A percentile compares a stretch with the other conserved stretches of the same genome.
Evolutionary conservation across 2,797 vertebrate species (phyloP).

Genomic region (Cossypha caffra): DNA sequence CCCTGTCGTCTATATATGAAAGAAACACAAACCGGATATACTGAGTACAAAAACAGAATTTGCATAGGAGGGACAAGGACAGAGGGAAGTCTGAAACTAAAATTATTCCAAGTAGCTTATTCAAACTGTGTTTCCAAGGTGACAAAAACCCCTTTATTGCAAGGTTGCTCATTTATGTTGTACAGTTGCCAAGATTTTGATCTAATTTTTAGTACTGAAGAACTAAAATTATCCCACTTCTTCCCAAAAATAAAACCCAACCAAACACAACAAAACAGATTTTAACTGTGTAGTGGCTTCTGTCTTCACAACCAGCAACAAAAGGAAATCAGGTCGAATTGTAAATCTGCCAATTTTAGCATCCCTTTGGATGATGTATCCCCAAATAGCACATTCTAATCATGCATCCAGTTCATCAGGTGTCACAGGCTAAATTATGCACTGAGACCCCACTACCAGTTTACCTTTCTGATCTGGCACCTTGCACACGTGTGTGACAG

Average conservation of each 20-base stretch:
- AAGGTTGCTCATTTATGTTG: conserved; percentile 35
- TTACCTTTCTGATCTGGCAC: conserved; percentile 55
- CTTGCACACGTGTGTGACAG: conserved; percentile 70
- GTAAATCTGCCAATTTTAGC: neutral
- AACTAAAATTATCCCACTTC: conserved; percentile 16
- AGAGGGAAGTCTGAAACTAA: conserved; percentile 47
- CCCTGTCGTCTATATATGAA: neutral
- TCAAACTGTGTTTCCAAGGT: conserved; percentile 39
- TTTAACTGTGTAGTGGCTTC: neutral
- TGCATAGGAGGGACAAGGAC: conserved; percentile 29
- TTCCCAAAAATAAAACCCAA: conserved; percentile 24
- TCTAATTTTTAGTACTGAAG: conserved; percentile 13
- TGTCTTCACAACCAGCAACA: neutral
- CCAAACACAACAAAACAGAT: neutral
- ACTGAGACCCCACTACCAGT: conserved; percentile 76
- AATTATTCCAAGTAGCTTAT: conserved; percentile 38
- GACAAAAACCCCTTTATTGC: conserved; percentile 18
- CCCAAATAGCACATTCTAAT: neutral
- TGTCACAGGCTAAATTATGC: neutral
- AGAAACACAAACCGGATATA: conserved; percentile 29
- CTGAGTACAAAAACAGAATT: conserved; percentile 43
- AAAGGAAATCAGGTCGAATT: neutral
- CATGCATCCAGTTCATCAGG: neutral
- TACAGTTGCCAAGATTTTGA: conserved; percentile 33
- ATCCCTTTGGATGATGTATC: neutral